These are phyloP conservation scores for Parotocinclus haroldoi DNA, from an alignment of 2,797 vertebrate species.

Conservation along the genomic window DNA sequence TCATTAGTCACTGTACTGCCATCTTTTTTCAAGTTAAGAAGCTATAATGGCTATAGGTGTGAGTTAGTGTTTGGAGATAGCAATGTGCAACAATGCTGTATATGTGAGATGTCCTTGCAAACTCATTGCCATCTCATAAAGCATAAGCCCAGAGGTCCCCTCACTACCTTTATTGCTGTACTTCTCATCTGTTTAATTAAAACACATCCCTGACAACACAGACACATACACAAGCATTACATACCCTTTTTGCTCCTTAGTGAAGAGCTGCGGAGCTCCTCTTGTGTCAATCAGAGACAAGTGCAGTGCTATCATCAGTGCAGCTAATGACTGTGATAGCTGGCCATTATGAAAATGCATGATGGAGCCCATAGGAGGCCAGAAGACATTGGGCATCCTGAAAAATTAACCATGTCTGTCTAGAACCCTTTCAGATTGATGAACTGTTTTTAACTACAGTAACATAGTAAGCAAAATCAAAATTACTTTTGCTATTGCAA, in stretches of 20 bases:
- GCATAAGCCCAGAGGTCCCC: slow-evolving; percentile 59
- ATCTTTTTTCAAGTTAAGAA: not conserved
- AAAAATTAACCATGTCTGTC: slow-evolving; percentile 61
- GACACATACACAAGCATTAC: slow-evolving; percentile 20
- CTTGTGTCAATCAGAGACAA: slow-evolving; percentile 58
- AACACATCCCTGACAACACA: slow-evolving; percentile 43
- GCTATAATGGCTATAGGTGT: no score
- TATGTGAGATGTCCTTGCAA: slow-evolving; percentile 69
- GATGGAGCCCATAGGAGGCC: slow-evolving; percentile 57
- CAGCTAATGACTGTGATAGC: slow-evolving; percentile 49
- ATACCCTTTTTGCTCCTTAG: slow-evolving; percentile 53
- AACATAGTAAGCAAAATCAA: no score
- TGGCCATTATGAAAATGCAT: slow-evolving; percentile 56
- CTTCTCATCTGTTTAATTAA: slow-evolving; percentile 72
- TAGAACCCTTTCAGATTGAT: slow-evolving; percentile 19
- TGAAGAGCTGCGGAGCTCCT: slow-evolving; percentile 59
- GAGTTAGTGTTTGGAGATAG: slow-evolving; percentile 43
- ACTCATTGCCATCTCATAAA: slow-evolving; percentile 66
- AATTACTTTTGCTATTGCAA: no score
- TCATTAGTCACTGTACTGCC: slow-evolving; percentile 49
- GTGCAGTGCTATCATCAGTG: slow-evolving; percentile 51
- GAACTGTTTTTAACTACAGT: not conserved
- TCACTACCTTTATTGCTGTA: slow-evolving; percentile 66
- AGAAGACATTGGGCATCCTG: slow-evolving; percentile 44
- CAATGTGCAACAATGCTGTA: slow-evolving; percentile 50